Evolutionary conservation across 2,888 invertebrate species (phyloP), one percentile per base, ranked within the genome.

Genomic region (Lapara coniferarum): DNA sequence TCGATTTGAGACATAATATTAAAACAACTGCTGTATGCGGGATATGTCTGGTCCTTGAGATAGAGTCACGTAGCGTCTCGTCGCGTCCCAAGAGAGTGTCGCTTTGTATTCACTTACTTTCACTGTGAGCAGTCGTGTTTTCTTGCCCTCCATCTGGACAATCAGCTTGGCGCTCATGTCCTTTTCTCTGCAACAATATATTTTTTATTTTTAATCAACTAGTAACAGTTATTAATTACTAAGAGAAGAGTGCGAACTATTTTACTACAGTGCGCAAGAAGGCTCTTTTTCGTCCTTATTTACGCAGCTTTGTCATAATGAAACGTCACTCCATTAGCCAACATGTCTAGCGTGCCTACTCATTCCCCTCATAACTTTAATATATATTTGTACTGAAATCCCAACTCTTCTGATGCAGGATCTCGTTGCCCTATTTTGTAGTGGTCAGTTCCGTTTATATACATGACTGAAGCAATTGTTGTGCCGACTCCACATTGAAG

Each of bases 91-190:
- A 16, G 58, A 13, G 51, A 37, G 44, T 44, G 59, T 71, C 68
- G 63, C 57, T 71, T 66, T 70, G 57, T n/a, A 69, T 57, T 49
- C 71, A 89, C 90, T 89, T 89, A 96, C 96, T 95, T 97, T 97
- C 75, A 95, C 95, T 81, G 97, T 97, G 71, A 96, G 91, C 76
- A 98, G 95, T 75, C 97, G 95, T 67, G 97, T 98, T 83, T 96
- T 97, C 91, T 97, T 97, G 67, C 95, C 96, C 83, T 96, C 96
- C 97, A 98, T 98, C 92, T 97, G 96, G 81, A 97, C 96, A 84
- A 97, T 97, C 79, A 96, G 94, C 87, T 97, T 96, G 57, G 97
- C 96, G 81, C 96, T 96, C 97, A 97, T 96, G 85, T 97, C 97
- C 82, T 95, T 94, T 92, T 98, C 98, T 94, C 98, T 98, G 93